Percentiles rank a stretch among this genome's conserved stretches.
Evolutionary conservation across 2,888 invertebrate species (phyloP).

Genomic region (Osedax fenrisi): DNA sequence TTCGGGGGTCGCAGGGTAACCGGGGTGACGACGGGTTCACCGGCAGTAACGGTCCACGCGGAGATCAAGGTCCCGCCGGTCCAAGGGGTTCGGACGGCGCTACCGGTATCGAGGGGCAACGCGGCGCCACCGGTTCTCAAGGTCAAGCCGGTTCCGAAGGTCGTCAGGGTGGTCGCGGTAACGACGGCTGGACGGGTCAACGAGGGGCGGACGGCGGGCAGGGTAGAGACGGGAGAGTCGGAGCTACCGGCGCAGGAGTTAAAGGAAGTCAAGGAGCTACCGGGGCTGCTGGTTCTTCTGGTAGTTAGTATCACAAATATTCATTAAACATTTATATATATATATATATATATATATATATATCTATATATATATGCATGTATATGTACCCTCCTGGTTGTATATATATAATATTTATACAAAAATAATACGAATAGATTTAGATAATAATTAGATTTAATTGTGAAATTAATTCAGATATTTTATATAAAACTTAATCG

Average conservation of each 20-base stretch:
- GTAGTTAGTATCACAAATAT: not conserved
- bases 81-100: not conserved
- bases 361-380: not conserved
- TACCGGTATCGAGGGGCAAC: not conserved
- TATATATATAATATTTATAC: too few species aligned
- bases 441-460: too few species aligned
- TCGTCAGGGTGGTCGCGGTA: not conserved
- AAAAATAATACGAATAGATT: too few species aligned
- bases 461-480: too few species aligned
- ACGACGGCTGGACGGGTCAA: not conserved
- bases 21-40: not conserved
- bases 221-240: not conserved
- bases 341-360: not conserved
- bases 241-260: not conserved
- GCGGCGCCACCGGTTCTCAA: not conserved
- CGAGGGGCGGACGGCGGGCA: not conserved
- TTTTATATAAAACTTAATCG: too few species aligned
- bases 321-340: not conserved
- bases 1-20: not conserved
- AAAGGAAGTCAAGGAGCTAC: conserved; percentile 1
- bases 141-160: conserved; percentile 3
- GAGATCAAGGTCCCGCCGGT: not conserved
- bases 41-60: not conserved
- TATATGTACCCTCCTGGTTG: not conserved
- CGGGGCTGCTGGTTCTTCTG: not conserved